Conservation (phyloP, 2,888 invertebrate genomes). For the Physocephala rufipes region DNA sequence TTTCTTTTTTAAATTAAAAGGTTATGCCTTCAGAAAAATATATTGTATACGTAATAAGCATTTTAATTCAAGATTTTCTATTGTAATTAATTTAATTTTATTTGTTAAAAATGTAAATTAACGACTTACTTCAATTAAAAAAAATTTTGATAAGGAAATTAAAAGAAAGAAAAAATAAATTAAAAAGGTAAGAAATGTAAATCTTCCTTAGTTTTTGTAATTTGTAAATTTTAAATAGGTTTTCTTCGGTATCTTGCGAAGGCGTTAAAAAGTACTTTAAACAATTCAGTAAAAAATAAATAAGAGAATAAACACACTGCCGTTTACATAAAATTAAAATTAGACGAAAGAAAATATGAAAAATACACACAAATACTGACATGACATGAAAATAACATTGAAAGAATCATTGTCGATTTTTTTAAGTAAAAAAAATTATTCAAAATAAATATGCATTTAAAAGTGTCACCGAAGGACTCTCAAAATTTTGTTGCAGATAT, state of each 20-base stretch:
- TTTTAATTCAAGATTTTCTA: too few relatives aligned
- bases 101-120: too few relatives aligned
- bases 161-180: not conserved
- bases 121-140: too few relatives aligned
- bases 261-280: too few relatives aligned
- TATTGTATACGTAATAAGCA: conserved; percentile 19
- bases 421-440: not conserved
- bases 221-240: not conserved
- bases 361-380: conserved; percentile 3
- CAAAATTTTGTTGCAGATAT: not conserved
- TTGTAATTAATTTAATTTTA: too few relatives aligned
- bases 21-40: conserved; percentile 24
- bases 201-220: not conserved
- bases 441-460: not conserved
- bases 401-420: not conserved
- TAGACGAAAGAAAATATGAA: not conserved
- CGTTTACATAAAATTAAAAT: conserved; percentile 24
- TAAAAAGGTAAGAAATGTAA: not conserved
- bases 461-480: not conserved
- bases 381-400: not conserved
- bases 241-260: too few relatives aligned
- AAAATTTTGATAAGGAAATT: not conserved
- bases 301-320: conserved; percentile 26
- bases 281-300: too few relatives aligned
- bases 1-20: not conserved